A percentile compares a stretch with the other conserved stretches of the same genome.
phyloP scores from a whole-genome alignment of 1,140 invertebrate genomes.

The Tribolium madens region DNA sequence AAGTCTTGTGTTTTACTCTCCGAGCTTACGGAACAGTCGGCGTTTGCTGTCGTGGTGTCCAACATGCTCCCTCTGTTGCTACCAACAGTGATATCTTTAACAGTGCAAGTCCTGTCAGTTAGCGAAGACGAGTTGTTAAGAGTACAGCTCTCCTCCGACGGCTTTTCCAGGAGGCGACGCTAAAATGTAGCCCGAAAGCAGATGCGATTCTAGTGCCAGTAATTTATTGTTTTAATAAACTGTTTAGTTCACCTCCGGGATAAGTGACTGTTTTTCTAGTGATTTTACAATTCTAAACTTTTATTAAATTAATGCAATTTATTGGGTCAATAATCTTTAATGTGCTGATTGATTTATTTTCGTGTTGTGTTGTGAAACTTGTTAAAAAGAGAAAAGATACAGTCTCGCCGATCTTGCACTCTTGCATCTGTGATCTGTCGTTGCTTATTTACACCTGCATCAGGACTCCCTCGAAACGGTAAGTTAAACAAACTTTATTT shows the following conservation, averaged over 20 bases:
- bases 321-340: constrained; percentile 15
- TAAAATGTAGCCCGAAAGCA: constrained; percentile 10
- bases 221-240: constrained; percentile 23
- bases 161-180: constrained; percentile 26
- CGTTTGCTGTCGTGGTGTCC: constrained; percentile 46
- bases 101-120: constrained; percentile 35
- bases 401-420: constrained; percentile 31
- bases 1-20: constrained; percentile 23
- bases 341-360: constrained; percentile 5
- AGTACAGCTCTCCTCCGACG: background rate
- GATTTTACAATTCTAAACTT: background rate
- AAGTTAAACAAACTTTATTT: constrained; percentile 46
- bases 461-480: constrained; percentile 40
- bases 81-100: constrained; percentile 35
- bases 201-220: constrained; percentile 7
- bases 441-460: constrained; percentile 45
- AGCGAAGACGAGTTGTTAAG: constrained; percentile 25
- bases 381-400: constrained; percentile 37
- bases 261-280: background rate
- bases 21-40: constrained; percentile 37
- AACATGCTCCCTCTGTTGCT: constrained; percentile 45
- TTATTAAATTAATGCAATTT: constrained; percentile 1
- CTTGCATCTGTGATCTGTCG: constrained; percentile 46
- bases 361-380: constrained; percentile 38
- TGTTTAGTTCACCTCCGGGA: constrained; percentile 14